Conservation (phyloP, 2,797 vertebrate species). For the Discoglossus pictus region DNA sequence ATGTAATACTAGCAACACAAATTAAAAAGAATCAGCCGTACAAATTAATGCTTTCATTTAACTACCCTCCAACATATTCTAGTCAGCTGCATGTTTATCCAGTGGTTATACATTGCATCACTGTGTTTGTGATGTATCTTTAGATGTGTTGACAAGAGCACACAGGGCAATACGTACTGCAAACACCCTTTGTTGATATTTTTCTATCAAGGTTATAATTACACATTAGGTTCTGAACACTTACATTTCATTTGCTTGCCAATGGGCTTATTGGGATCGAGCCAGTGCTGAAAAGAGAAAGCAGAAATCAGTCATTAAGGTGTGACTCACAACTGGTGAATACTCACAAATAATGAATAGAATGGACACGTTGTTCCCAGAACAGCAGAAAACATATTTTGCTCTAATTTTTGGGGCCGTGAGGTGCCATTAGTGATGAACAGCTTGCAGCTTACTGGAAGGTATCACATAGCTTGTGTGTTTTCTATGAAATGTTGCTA, state of each 20-base stretch:
- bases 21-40: too few relatives aligned
- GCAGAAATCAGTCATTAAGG: constrained; percentile 56
- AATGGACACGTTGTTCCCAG: too few relatives aligned
- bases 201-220: constrained; percentile 30
- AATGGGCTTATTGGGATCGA: constrained; percentile 93
- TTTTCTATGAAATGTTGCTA: too few relatives aligned
- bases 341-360: constrained; percentile 13
- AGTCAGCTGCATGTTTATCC: too few relatives aligned
- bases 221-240: constrained; percentile 63
- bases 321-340: neutral
- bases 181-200: constrained; percentile 22
- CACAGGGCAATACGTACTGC: neutral
- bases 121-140: neutral
- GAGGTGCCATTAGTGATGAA: too few relatives aligned
- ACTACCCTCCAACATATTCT: too few relatives aligned
- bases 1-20: too few relatives aligned
- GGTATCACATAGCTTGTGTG: too few relatives aligned
- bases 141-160: neutral
- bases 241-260: constrained; percentile 98
- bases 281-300: constrained; percentile 86
- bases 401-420: too few relatives aligned
- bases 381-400: too few relatives aligned
- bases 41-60: too few relatives aligned
- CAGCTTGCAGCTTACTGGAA: too few relatives aligned
- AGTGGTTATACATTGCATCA: neutral